Conservation (phyloP, 2,113 vertebrate genomes). For the Macquaria australasica region DNA sequence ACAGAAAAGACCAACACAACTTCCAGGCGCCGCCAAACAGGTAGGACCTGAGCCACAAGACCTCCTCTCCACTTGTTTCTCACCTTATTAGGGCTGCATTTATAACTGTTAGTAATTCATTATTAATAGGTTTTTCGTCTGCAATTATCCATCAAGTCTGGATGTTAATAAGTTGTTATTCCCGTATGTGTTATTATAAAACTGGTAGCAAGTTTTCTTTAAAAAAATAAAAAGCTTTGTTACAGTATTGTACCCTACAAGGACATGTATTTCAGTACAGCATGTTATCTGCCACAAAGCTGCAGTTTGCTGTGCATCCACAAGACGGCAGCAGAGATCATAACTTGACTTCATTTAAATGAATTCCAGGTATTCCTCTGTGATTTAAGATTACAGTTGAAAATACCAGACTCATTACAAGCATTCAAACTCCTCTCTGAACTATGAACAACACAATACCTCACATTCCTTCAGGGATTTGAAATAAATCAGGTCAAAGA, state of each 20-base stretch:
- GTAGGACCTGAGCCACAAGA: neutral
- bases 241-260: neutral
- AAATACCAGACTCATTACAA: slow-evolving; percentile 45
- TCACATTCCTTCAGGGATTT: slow-evolving; percentile 49
- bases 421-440: slow-evolving; percentile 15
- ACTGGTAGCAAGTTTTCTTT: neutral
- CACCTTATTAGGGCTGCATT: neutral
- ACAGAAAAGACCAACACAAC: no score
- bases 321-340: slow-evolving; percentile 54
- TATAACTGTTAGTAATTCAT: neutral
- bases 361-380: slow-evolving; percentile 39
- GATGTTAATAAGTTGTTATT: neutral
- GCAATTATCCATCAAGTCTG: neutral
- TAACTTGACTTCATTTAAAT: neutral
- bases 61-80: neutral
- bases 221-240: neutral
- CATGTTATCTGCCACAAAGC: neutral
- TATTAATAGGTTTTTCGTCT: neutral
- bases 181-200: neutral
- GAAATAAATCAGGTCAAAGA: slow-evolving; percentile 49
- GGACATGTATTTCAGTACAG: no score
- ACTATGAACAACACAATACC: slow-evolving; percentile 22
- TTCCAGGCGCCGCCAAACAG: no score
- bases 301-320: slow-evolving; percentile 46
- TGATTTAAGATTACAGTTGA: slow-evolving; percentile 39